Evolutionary conservation across 2,888 invertebrate species (phyloP).

Genomic region (Leptopilina drosophilae): DNA sequence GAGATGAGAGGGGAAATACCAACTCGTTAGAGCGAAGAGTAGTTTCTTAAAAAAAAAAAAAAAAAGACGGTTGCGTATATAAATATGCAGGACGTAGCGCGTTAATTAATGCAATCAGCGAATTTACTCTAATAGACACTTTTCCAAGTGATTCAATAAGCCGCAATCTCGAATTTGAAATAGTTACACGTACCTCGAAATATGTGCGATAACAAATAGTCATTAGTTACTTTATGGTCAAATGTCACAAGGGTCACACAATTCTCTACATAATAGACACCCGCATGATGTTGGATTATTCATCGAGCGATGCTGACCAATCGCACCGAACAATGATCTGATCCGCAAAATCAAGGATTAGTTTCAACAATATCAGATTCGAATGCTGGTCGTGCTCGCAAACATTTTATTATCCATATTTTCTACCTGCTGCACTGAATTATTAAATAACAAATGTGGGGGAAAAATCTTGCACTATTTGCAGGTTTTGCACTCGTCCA

Average conservation of each 20-base stretch:
- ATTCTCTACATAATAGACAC: conserved; percentile 13
- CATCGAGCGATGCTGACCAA: conserved; percentile 4
- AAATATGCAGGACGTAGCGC: conserved; percentile 18
- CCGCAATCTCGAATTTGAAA: not conserved
- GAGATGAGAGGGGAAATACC: no score
- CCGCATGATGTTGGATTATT: conserved; percentile 37
- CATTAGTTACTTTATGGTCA: conserved; percentile 13
- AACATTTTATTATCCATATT: no score
- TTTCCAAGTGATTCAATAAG: not conserved
- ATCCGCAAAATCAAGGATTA: conserved; percentile 31
- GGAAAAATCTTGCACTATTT: no score
- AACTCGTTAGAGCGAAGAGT: no score
- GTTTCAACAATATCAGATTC: conserved; percentile 41
- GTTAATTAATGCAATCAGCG: conserved; percentile 39
- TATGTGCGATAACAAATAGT: not conserved
- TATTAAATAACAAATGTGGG: no score
- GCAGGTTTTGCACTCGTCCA: no score
- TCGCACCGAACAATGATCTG: conserved; percentile 31
- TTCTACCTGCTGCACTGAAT: no score
- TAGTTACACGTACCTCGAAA: not conserved
- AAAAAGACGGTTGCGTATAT: not conserved
- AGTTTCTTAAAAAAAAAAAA: no score
- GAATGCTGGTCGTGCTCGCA: not conserved
- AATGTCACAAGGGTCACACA: conserved; percentile 31
- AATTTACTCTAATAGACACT: not conserved